Base-by-base conservation (phyloP, 2,113 vertebrate genomes). In the Tinamus guttatus region DNA sequence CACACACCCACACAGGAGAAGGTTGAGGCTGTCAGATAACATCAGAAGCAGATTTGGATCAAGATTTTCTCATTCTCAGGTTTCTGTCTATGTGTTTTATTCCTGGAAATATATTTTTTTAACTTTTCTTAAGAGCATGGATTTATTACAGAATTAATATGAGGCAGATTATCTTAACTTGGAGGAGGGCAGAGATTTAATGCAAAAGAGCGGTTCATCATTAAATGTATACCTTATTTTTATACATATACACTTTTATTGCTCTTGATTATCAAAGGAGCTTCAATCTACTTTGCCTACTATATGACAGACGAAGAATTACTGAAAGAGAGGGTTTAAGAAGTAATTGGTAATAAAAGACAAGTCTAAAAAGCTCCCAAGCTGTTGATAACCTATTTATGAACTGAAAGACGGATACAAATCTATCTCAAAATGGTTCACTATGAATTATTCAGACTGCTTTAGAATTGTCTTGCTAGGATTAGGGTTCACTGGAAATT, bases 301-400 rank as follows among this genome's bases (percentile, higher is more conserved):
- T 41, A 28, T 13, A 30, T 34, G 7, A 36, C 20, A 81, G 22
- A 56, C 12, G 6, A 92, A 81, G 69, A 91, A 89, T 68, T 79
- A 64, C 38, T 60, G 27, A 49, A 13, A 63, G 32, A 70, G 83
- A 76, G 8, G 14, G 68, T 78, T 78, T 74, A 52, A 51, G 27
- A 90, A 92, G 77, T 74, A 93, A 76, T 30, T 83, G 68, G 25
- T 13, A 90, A 60, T 88, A 74, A 88, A 80, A 85, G 19, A 52
- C 34, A 62, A 74, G 34, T 36, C 75, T 1, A 76, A 85, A 90
- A 85, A 41, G 14, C 19, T 85, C 8, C 36, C 9, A 65, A 60
- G 18, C 6, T 88, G 95, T 93, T 67, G 16, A 8, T 32, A 60
- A 12, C n/a, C 58, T 86, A 54, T 60, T 85, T 52, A 62, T 74